A percentile compares a stretch with the other conserved stretches of the same genome.
These are phyloP conservation scores for Caenorhabditis plicata DNA, from an alignment of 2,888 invertebrate genomes.

Conservation along the genomic window DNA sequence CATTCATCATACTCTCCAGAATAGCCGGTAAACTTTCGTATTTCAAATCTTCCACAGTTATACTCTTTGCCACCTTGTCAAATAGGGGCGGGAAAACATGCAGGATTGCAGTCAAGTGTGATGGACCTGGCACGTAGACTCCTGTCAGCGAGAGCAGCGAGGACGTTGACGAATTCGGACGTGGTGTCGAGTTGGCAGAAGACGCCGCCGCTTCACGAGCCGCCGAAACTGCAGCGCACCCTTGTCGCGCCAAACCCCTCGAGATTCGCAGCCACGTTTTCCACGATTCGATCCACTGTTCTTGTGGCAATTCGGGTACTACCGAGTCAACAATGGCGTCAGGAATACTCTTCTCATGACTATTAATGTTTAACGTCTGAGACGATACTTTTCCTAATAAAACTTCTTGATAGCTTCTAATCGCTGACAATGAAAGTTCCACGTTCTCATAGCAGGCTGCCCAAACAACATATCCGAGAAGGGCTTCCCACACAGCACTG, in stretches of 20 bases:
- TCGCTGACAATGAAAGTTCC: constrained; percentile 86
- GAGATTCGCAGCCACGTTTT: constrained; percentile 44
- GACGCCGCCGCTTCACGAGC: no score
- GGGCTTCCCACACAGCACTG: constrained; percentile 85
- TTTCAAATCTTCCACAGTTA: constrained; percentile 40
- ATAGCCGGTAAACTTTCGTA: constrained; percentile 38
- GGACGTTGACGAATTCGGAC: constrained; percentile 24
- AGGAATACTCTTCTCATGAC: constrained; percentile 28
- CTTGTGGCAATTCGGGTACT: constrained; percentile 49
- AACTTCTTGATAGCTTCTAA: constrained; percentile 90
- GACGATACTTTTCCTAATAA: constrained; percentile 43
- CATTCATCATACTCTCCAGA: constrained; percentile 74
- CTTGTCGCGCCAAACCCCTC: constrained; percentile 34
- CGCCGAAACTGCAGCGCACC: constrained; percentile 18
- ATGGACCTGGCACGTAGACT: constrained; percentile 83
- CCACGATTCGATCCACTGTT: constrained; percentile 61
- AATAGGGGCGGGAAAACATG: constrained; percentile 94
- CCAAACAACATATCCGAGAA: constrained; percentile 90
- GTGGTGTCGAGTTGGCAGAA: constrained; percentile 17
- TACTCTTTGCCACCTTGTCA: constrained; percentile 50
- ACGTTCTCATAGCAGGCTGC: constrained; percentile 84
- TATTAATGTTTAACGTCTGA: constrained; percentile 52
- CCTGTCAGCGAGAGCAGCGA: constrained; percentile 13
- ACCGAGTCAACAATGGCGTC: constrained; percentile 19
- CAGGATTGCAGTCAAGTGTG: constrained; percentile 87